A percentile compares a stretch with the other conserved stretches of the same genome.
Evolutionary conservation across 2,113 vertebrate genomes (phyloP).

Genomic region (Entelurus aequoreus): DNA sequence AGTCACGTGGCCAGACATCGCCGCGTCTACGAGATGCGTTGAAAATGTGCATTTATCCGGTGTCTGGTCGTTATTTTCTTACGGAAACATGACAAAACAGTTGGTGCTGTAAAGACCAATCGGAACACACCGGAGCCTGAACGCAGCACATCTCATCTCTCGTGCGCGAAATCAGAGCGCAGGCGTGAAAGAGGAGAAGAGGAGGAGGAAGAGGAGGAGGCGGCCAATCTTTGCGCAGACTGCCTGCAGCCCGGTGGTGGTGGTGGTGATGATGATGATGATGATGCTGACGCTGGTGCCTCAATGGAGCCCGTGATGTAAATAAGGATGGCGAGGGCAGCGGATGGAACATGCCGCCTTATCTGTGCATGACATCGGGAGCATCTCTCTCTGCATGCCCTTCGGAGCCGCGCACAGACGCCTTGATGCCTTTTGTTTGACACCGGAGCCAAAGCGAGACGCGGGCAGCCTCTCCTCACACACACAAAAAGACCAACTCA

Average conservation of each 20-base stretch:
- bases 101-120: neutral
- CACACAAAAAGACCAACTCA: neutral
- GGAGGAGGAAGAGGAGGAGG: neutral
- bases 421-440: constrained; percentile 58
- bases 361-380: constrained; percentile 52
- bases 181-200: constrained; percentile 60
- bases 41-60: neutral
- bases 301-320: constrained; percentile 59
- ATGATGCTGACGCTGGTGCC: neutral
- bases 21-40: neutral
- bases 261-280: constrained; percentile 1
- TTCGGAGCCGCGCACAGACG: constrained; percentile 45
- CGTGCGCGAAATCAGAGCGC: constrained; percentile 69
- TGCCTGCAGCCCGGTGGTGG: constrained; percentile 1
- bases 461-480: constrained; percentile 61
- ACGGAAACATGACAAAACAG: too few species aligned
- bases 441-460: constrained; percentile 53
- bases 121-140: neutral
- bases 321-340: constrained; percentile 63
- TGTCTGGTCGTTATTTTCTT: too few species aligned
- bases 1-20: neutral
- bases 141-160: constrained; percentile 11
- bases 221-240: constrained; percentile 12
- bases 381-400: constrained; percentile 34
- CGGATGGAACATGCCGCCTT: constrained; percentile 39